phyloP scores from a whole-genome alignment of 2,888 invertebrate genomes.

The Pseudococcus viburni region DNA sequence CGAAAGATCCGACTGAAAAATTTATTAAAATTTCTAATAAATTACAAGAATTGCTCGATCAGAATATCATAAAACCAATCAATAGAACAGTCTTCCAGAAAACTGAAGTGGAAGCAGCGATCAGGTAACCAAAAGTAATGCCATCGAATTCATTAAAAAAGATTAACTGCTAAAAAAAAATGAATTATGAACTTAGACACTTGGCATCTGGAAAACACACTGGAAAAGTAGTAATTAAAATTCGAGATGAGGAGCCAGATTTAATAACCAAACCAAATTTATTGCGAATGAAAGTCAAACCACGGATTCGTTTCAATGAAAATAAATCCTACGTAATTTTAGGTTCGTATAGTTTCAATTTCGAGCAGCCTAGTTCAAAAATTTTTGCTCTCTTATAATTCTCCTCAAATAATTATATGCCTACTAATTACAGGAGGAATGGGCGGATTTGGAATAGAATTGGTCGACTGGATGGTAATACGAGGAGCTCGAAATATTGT shows the following conservation, averaged over 20 bases:
- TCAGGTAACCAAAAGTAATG: no score
- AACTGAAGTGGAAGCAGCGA: slow-evolving; percentile 81
- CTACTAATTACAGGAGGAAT: slow-evolving; percentile 72
- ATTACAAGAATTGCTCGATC: slow-evolving; percentile 77
- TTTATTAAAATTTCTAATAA: slow-evolving; percentile 69
- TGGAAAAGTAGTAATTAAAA: slow-evolving; percentile 79
- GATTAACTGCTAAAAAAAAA: no score
- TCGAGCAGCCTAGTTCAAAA: no score
- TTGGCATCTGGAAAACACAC: slow-evolving; percentile 83
- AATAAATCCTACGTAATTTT: slow-evolving; percentile 73
- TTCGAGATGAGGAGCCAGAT: slow-evolving; percentile 73
- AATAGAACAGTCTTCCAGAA: slow-evolving; percentile 78
- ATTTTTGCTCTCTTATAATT: no score
- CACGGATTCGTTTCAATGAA: slow-evolving; percentile 73
- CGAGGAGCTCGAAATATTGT: slow-evolving; percentile 75
- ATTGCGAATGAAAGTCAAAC: slow-evolving; percentile 71
- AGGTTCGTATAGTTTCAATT: no score
- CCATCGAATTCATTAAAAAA: no score
- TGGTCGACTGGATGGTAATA: slow-evolving; percentile 75
- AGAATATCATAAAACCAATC: slow-evolving; percentile 81
- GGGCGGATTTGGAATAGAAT: slow-evolving; percentile 77
- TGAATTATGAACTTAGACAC: no score
- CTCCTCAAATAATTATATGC: no score
- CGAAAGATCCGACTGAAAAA: not conserved
- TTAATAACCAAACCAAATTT: slow-evolving; percentile 60